Conservation (phyloP, 2,888 invertebrate species). For the Rhagium mordax region DNA sequence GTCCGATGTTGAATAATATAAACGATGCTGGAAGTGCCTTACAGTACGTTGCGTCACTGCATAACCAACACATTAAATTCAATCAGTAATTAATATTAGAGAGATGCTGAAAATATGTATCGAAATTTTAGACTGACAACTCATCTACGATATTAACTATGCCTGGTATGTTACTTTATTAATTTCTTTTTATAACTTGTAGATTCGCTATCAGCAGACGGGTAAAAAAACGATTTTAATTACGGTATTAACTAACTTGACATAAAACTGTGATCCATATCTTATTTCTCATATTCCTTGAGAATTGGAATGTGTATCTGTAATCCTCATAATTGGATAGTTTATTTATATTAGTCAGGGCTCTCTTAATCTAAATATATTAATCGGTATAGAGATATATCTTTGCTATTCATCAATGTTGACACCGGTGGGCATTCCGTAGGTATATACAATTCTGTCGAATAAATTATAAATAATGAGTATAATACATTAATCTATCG, state of each 20-base stretch:
- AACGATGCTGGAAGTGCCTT: not conserved
- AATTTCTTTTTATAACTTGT: not conserved
- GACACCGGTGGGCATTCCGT: not conserved
- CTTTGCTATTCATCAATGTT: not conserved
- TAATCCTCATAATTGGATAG: not conserved
- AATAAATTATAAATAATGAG: not conserved
- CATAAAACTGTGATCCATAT: not conserved
- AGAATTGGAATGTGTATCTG: not conserved
- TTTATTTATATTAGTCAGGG: not conserved
- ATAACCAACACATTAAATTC: not conserved
- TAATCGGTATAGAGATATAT: not conserved
- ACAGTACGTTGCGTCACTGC: not conserved
- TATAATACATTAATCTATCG: not conserved
- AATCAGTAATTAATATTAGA: not conserved
- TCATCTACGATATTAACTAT: not conserved
- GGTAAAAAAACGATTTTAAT: not conserved
- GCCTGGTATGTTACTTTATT: not conserved
- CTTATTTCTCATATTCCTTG: not conserved
- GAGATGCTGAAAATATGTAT: not conserved
- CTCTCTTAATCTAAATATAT: not conserved
- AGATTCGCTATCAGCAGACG: not conserved
- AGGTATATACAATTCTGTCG: not conserved
- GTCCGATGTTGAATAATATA: too few relatives aligned
- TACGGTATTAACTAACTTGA: not conserved
- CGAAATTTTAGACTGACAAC: not conserved